phyloP scores from a whole-genome alignment of 1,140 invertebrate genomes.

The Homarus americanus region DNA sequence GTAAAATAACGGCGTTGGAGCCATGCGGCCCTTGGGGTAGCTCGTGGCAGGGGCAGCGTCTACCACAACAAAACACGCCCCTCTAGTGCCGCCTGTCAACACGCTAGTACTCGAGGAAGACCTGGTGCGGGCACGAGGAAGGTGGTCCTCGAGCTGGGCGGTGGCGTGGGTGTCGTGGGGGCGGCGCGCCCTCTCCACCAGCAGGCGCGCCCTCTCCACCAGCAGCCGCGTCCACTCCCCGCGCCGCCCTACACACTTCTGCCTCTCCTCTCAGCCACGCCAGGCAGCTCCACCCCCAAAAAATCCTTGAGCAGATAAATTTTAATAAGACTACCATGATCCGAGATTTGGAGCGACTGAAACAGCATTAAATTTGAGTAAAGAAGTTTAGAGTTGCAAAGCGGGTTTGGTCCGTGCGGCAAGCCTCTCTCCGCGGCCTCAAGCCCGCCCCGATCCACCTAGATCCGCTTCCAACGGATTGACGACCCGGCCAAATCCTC shows the following conservation, averaged over 20 bases:
- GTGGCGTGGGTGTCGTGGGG: background rate
- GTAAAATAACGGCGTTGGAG: no score
- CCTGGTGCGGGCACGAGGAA: background rate
- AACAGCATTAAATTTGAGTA: constrained; percentile 75
- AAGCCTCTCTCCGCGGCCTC: constrained; percentile 71
- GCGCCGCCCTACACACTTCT: constrained; percentile 60
- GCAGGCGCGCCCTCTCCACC: background rate
- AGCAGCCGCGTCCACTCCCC: constrained; percentile 32
- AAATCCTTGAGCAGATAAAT: constrained; percentile 75
- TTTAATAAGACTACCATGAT: constrained; percentile 75
- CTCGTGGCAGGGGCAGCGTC: no score
- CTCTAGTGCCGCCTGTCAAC: background rate
- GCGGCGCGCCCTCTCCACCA: background rate
- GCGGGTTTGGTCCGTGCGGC: constrained; percentile 66
- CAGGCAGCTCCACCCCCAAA: constrained; percentile 60
- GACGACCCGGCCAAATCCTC: constrained; percentile 73
- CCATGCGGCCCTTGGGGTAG: no score
- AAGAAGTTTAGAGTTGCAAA: constrained; percentile 74
- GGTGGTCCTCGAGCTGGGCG: background rate
- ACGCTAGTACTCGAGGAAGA: background rate
- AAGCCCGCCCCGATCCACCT: constrained; percentile 63
- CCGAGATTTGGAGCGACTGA: constrained; percentile 74
- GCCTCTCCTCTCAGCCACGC: constrained; percentile 40
- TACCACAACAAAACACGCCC: background rate
- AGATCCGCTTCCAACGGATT: constrained; percentile 73